Base-by-base conservation (phyloP, 1,140 invertebrate genomes). In the Pachypeltis micranthus region DNA sequence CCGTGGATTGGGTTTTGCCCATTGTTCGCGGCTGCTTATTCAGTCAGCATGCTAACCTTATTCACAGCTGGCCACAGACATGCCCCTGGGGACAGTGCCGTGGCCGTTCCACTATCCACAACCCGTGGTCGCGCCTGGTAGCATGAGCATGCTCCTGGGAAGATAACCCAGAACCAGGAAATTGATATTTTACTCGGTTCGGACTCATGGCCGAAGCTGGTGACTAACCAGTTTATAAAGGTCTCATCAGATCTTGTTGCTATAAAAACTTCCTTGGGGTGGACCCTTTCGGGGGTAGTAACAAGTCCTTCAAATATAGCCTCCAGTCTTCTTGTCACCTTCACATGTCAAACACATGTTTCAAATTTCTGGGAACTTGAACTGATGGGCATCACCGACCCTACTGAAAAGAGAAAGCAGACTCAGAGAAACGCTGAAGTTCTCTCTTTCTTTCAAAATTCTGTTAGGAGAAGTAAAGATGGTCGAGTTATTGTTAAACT, bases 121-220 rank as follows among this genome's bases (percentile, higher is more conserved):
- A n/a, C n/a, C n/a, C n/a, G n/a, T n/a, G n/a, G n/a, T n/a, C n/a
- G n/a, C n/a, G n/a, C n/a, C n/a, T n/a, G n/a, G n/a, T n/a, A n/a
- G n/a, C n/a, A n/a, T n/a, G n/a, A n/a, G n/a, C n/a, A n/a, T n/a
- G n/a, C n/a, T n/a, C n/a, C n/a, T n/a, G n/a, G n/a, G n/a, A n/a
- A n/a, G n/a, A n/a, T n/a, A n/a, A n/a, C n/a, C n/a, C n/a, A n/a
- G n/a, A n/a, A n/a, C n/a, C n/a, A n/a, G n/a, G n/a, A n/a, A n/a
- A n/a, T n/a, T n/a, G n/a, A n/a, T 58, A 24, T 58, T 24, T 58
- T 58, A 58, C 12, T 58, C 10, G 56, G 56, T 2, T 23, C 56
- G 16, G 56, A 58, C 27, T 16, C 26, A 25, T 19, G 21, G 24
- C 19, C 19, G n/a, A n/a, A n/a, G n/a, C n/a, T n/a, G n/a, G n/a